phyloP scores from a whole-genome alignment of 2,797 vertebrate genomes.

The Parauchenoglanis ngamensis region DNA sequence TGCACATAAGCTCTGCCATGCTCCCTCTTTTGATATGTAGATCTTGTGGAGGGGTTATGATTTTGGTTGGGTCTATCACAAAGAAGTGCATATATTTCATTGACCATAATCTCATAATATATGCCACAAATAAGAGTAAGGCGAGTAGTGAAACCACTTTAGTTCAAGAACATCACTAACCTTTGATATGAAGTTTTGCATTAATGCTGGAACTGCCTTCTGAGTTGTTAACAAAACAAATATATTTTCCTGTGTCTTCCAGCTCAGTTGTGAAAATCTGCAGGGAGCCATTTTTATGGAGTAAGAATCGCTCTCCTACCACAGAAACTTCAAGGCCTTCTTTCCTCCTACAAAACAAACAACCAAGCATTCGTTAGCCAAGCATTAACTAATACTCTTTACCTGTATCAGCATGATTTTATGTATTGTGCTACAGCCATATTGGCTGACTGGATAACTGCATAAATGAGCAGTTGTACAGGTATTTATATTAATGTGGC shows the following conservation, averaged over 20 bases:
- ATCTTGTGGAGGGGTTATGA: conserved; percentile 77
- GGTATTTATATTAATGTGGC: neutral
- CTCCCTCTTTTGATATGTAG: conserved; percentile 75
- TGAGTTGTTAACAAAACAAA: conserved; percentile 80
- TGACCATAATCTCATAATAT: neutral
- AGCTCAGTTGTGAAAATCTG: conserved; percentile 75
- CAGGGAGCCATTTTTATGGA: conserved; percentile 79
- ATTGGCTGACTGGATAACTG: neutral
- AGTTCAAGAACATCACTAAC: conserved; percentile 55
- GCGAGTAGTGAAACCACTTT: neutral
- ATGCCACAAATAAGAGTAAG: neutral
- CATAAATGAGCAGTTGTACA: neutral
- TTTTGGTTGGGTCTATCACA: conserved; percentile 82
- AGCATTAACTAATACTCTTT: neutral
- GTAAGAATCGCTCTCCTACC: conserved; percentile 63
- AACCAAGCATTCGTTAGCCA: neutral
- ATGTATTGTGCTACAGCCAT: neutral
- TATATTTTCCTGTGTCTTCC: conserved; percentile 82
- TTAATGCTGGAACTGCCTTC: conserved; percentile 78
- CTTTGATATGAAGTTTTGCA: conserved; percentile 86
- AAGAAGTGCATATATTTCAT: conserved; percentile 6
- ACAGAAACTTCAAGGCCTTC: conserved; percentile 60
- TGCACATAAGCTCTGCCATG: conserved; percentile 78
- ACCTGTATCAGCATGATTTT: neutral
- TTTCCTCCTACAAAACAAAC: conserved; percentile 54